Conservation (phyloP, 2,888 invertebrate genomes). For the Cepaea hortensis region DNA sequence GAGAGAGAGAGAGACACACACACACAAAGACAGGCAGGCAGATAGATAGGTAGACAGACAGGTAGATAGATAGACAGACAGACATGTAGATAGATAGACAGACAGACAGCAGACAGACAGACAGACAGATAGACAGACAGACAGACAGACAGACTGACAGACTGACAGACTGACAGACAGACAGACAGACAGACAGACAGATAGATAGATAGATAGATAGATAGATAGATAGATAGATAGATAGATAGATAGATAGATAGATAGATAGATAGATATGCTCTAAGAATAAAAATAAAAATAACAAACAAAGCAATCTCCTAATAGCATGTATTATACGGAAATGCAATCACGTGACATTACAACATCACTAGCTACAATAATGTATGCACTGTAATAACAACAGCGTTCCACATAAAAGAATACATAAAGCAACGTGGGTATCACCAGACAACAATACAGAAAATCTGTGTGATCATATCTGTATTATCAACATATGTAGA, state of each 20-base stretch:
- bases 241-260: background rate
- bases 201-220: background rate
- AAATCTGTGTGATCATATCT: too few relatives aligned
- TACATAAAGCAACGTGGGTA: too few relatives aligned
- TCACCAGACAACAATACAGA: too few relatives aligned
- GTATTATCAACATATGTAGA: too few relatives aligned
- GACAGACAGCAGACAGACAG: background rate
- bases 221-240: background rate
- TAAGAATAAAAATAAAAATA: background rate
- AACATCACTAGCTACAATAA: too few relatives aligned
- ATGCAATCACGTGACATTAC: too few relatives aligned
- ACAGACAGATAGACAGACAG: background rate
- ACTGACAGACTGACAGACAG: background rate
- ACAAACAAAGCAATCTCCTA: background rate
- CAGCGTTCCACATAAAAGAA: too few relatives aligned
- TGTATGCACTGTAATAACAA: too few relatives aligned
- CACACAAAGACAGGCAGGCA: background rate
- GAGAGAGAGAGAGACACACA: background rate
- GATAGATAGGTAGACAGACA: conserved; percentile 3
- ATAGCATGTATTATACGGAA: background rate
- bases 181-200: background rate
- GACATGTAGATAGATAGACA: background rate
- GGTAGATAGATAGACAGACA: background rate
- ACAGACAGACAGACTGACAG: conserved; percentile 4
- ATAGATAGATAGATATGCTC: background rate